phyloP scores from a whole-genome alignment of 2,113 vertebrate genomes.

The Pelecanus crispus region DNA sequence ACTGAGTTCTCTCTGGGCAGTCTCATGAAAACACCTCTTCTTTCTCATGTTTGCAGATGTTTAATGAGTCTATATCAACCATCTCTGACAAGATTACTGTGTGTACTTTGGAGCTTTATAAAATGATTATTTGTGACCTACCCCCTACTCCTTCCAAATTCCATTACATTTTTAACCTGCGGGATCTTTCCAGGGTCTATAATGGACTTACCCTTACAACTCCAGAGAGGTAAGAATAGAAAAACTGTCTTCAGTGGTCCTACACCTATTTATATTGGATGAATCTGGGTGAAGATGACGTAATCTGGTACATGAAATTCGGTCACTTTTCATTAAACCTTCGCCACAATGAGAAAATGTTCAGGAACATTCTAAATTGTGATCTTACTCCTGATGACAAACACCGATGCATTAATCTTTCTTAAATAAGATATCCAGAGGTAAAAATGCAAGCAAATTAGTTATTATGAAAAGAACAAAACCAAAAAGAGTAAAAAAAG shows the following conservation, averaged over 20 bases:
- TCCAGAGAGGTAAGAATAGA: conserved; percentile 79
- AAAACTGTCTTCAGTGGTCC: neutral
- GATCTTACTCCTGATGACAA: neutral
- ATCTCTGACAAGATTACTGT: conserved; percentile 80
- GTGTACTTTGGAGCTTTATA: conserved; percentile 90
- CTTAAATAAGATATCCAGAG: neutral
- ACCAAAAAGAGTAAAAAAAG: neutral
- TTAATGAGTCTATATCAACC: conserved; percentile 74
- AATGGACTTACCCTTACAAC: conserved; percentile 85
- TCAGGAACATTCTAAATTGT: neutral
- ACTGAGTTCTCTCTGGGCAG: neutral
- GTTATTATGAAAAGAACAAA: neutral
- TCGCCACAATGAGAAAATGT: neutral
- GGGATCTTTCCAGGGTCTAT: conserved; percentile 90
- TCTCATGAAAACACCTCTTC: neutral
- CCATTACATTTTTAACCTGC: conserved; percentile 96
- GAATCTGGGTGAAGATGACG: neutral
- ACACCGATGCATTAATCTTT: neutral
- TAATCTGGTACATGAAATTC: neutral
- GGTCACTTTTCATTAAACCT: neutral
- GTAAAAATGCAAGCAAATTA: neutral
- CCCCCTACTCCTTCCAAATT: conserved; percentile 95
- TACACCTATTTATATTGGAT: neutral
- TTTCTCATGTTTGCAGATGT: conserved; percentile 71
- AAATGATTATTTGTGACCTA: conserved; percentile 82